phyloP scores from a whole-genome alignment of 2,888 invertebrate genomes.

The Sericinus montela region DNA sequence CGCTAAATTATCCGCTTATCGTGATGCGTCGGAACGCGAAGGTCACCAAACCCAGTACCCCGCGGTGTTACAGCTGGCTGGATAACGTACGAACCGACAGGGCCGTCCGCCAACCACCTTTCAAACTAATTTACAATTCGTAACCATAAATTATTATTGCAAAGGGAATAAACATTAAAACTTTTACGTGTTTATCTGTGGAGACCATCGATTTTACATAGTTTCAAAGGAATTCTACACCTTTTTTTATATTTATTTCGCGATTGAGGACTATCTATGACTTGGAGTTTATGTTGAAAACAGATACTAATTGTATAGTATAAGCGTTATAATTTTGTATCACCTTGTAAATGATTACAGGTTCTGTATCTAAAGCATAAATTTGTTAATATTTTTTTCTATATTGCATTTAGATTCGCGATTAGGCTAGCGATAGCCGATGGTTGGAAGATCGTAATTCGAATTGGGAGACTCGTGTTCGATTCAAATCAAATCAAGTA shows the following conservation, averaged over 20 bases:
- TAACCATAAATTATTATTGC: constrained; percentile 21
- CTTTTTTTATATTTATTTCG: constrained; percentile 5
- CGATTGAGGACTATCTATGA: neutral
- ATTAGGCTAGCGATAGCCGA: no score
- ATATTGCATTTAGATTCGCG: no score
- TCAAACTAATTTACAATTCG: constrained; percentile 21
- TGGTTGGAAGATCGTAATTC: no score
- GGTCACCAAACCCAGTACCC: constrained; percentile 15
- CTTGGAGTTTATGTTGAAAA: neutral
- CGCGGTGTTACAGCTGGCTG: constrained; percentile 18
- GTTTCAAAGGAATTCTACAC: constrained; percentile 14
- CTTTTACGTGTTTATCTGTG: constrained; percentile 10
- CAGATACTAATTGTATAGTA: neutral
- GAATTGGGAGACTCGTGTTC: no score
- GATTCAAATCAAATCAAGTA: no score
- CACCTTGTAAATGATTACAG: no score
- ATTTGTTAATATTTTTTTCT: no score
- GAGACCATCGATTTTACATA: constrained; percentile 7
- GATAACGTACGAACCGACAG: constrained; percentile 9
- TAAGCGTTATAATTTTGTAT: neutral
- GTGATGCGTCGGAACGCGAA: constrained; percentile 4
- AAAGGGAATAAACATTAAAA: constrained; percentile 6
- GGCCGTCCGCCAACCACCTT: constrained; percentile 19
- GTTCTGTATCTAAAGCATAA: no score
- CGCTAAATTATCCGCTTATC: constrained; percentile 5